A percentile compares a stretch with the other conserved stretches of the same genome.
Evolutionary conservation across 2,888 invertebrate genomes (phyloP).

Genomic region (Aporophyla nigra): DNA sequence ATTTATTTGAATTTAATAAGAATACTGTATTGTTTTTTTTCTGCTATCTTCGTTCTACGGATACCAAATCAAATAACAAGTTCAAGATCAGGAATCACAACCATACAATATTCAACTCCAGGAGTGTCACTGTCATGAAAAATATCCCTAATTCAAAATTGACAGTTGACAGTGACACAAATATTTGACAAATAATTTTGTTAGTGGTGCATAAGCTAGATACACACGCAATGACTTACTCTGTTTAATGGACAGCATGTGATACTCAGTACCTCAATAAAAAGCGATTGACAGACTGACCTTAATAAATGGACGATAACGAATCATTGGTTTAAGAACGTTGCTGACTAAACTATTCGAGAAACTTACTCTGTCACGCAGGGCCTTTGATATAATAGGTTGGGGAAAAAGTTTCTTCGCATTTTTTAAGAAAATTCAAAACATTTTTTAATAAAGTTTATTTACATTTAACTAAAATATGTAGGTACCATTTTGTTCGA

Average conservation of each 20-base stretch:
- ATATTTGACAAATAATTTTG: not conserved
- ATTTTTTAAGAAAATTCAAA: too few relatives aligned
- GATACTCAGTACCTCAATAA: not conserved
- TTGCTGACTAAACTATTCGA: too few relatives aligned
- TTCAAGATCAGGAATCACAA: not conserved
- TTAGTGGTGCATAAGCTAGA: not conserved
- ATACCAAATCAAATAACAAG: not conserved
- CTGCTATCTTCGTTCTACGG: not conserved
- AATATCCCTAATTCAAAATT: not conserved
- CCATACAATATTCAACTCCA: not conserved
- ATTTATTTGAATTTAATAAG: not conserved
- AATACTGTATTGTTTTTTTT: not conserved
- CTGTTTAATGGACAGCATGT: not conserved
- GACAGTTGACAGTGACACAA: not conserved
- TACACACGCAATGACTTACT: slow-evolving; percentile 1
- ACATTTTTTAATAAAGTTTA: too few relatives aligned
- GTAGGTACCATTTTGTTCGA: too few relatives aligned
- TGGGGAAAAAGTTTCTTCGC: too few relatives aligned
- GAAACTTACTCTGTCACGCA: too few relatives aligned
- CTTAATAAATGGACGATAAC: too few relatives aligned
- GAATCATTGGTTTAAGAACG: too few relatives aligned
- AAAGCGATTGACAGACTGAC: too few relatives aligned
- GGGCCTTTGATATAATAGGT: too few relatives aligned
- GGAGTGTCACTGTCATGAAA: not conserved
- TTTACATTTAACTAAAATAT: too few relatives aligned